These are phyloP conservation scores for Barnardius zonarius DNA, from an alignment of 2,113 vertebrate species.

Conservation along the genomic window DNA sequence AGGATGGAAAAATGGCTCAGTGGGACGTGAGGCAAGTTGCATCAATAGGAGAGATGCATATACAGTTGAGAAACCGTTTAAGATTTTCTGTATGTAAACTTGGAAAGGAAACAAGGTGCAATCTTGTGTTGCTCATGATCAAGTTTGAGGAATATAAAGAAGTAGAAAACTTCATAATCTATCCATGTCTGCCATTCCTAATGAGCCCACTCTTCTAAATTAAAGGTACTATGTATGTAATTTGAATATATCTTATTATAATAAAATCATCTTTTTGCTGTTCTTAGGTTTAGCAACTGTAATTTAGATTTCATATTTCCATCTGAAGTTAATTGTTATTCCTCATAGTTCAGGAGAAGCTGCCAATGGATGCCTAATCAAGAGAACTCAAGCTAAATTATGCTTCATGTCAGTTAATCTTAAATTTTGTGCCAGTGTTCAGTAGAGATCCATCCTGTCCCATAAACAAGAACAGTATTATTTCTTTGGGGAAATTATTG, in stretches of 20 bases:
- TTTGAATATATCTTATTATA: conserved; percentile 25
- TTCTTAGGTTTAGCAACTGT: conserved; percentile 24
- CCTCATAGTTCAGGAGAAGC: conserved; percentile 11
- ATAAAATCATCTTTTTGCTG: conserved; percentile 3
- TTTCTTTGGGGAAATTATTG: not conserved
- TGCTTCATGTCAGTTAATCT: conserved; percentile 4
- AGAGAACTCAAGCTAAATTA: conserved; percentile 21
- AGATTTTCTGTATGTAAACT: not conserved
- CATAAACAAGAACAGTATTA: not conserved
- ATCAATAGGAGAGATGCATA: not conserved
- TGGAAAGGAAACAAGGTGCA: not conserved
- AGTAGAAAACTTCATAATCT: not conserved
- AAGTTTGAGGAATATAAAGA: not conserved
- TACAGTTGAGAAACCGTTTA: not conserved
- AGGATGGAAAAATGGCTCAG: not conserved
- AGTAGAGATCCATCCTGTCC: not conserved
- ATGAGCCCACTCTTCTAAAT: not conserved
- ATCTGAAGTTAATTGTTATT: conserved; percentile 47
- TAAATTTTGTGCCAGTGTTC: not conserved
- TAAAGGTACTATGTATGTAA: not conserved
- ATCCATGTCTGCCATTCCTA: not conserved
- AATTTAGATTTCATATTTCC: conserved; percentile 48
- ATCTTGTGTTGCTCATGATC: not conserved
- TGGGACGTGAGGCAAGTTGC: fast-evolving
- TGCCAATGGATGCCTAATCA: conserved; percentile 22